Evolutionary conservation across 1,140 invertebrate species (phyloP), one percentile per base, ranked within the genome.

Genomic region (Harpegnathos saltator): DNA sequence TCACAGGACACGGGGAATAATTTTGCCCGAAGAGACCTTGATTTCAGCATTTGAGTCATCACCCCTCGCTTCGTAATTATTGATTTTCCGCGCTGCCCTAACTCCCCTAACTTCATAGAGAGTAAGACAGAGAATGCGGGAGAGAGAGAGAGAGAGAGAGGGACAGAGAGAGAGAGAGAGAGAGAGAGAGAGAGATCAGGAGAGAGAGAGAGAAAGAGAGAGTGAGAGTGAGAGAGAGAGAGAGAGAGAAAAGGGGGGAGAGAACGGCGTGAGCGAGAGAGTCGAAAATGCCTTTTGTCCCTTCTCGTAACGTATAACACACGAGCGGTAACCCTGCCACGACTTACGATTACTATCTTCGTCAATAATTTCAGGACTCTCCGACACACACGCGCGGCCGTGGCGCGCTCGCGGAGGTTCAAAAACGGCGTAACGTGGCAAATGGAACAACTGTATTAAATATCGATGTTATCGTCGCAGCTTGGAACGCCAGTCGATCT

Each of bases 21-120:
- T 89, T 93, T 89, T 87, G 86, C 83, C 66, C 88, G 89, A 85
- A 89, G 91, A 91, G 91, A 93, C 92, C 92, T 94, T 94, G 92
- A 94, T 94, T 94, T 94, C 89, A 89, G 89, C 91, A 93, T 94
- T 94, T 94, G 92, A 94, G 93, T 94, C 94, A 94, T 94, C 93
- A 88, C 91, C 93, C 93, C 92, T 93, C 89, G 91, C 87, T 92
- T 92, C 89, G 93, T 94, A 94, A 94, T 94, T 94, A 94, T 94
- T 94, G 94, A 94, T 94, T 94, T 94, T 94, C 93, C 89, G 85
- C 83, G 87, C 89, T 92, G 89, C 89, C 89, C 92, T 92, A 92
- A 93, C 92, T 94, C 92, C 92, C 93, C 93, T 94, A 94, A 93
- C 92, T 93, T 94, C 90, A 91, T 92, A 91, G 77, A 91, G 83